Base-by-base conservation (phyloP, 1,140 invertebrate species). In the Manduca sexta region DNA sequence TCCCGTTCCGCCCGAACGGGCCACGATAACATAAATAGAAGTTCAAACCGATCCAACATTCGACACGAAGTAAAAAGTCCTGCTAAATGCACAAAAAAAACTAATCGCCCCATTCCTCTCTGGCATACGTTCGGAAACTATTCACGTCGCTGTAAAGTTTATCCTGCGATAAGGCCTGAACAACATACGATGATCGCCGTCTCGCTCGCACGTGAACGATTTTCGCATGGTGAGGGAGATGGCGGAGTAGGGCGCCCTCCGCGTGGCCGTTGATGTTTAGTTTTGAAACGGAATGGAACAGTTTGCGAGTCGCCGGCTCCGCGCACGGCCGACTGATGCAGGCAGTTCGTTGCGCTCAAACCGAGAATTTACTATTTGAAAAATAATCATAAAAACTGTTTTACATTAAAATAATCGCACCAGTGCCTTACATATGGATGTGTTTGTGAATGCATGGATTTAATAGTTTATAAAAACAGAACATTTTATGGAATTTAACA, bases 271-370 rank as follows among this genome's bases (percentile, higher is more conserved):
- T 82, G 69, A 68, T 74, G 76, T 74, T 72, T 69, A 68, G 69
- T 72, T 77, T 42, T 67, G 65, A 77, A 78, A 69, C 67, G 56
- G 58, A 69, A 73, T 65, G 65, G 67, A 77, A 77, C 65, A 84
- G 81, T 84, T 84, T 84, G 81, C 78, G 74, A 84, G 81, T 79
- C 75, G 81, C 78, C 81, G 81, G 81, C 78, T 68, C 44, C 64
- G 75, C 63, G 76, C 72, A 55, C 71, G 81, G 78, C 67, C 64
- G 77, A 72, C 68, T 68, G 35, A 64, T 52, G 75, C 77, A 75
- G 66, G 74, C 74, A 71, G 74, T 80, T 52, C 48, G 70, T 83
- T 74, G 67, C 62, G 78, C 70, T 80, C 74, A 77, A 75, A 61
- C 72, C 65, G 73, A 72, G 68, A 70, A 73, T 26, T 26, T 26